Conservation (phyloP, 2,888 invertebrate genomes). For the Helobdella robusta region DNA sequence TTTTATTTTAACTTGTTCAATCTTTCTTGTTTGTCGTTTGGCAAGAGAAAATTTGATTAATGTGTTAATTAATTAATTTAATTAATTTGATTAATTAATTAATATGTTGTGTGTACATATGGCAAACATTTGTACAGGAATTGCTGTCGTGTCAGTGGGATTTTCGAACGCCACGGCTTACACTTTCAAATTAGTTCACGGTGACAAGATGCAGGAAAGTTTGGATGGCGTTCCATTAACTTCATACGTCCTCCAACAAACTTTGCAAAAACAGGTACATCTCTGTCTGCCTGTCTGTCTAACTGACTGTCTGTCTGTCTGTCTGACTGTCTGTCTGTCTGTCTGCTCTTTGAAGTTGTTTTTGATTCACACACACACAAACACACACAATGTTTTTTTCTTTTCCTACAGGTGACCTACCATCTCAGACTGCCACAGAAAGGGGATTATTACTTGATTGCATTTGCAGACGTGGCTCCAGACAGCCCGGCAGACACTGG, state of each 20-base stretch:
- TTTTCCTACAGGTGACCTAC: constrained; percentile 41
- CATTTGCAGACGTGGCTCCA: constrained; percentile 44
- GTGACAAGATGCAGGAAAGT: constrained; percentile 42
- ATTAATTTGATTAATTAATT: too few species aligned
- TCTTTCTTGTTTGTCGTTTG: too few species aligned
- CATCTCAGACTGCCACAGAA: constrained; percentile 32
- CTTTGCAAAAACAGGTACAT: constrained; percentile 43
- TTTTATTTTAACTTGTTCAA: too few species aligned
- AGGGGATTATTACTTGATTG: constrained; percentile 36
- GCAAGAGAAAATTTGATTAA: too few species aligned
- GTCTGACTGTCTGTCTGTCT: not conserved
- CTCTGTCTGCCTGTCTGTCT: not conserved
- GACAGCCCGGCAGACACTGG: constrained; percentile 41
- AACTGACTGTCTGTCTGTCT: not conserved
- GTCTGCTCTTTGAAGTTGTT: not conserved
- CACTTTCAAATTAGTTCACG: constrained; percentile 47
- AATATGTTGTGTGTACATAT: too few species aligned
- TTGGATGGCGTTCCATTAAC: constrained; percentile 42
- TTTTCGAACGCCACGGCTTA: constrained; percentile 47
- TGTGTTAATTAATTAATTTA: too few species aligned
- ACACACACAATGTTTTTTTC: too few species aligned
- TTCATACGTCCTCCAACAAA: constrained; percentile 46
- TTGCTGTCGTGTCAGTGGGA: constrained; percentile 45
- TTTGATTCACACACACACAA: too few species aligned
- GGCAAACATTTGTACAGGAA: constrained; percentile 36